Evolutionary conservation across 2,113 vertebrate genomes (phyloP), one percentile per base, ranked within the genome.

Genomic region (Toxotes chatareus): DNA sequence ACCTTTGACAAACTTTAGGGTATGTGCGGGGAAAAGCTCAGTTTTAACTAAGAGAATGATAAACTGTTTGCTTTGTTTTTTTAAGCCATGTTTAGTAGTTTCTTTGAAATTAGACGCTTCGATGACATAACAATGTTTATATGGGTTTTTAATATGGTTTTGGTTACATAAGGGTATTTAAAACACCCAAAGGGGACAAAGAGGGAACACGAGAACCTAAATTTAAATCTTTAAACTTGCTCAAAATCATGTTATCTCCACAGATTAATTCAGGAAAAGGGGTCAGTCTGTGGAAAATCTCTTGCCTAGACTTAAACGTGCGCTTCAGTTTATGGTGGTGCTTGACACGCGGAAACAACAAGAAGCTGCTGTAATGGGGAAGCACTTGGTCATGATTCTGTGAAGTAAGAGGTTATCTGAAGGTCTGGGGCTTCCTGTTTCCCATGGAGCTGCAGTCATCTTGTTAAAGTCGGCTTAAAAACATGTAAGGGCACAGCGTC

Each of bases 361-460:
- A n/a, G 11, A 19, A 46, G 53, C 10, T 1, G 0, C 44, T 21
- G 12, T 38, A 40, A 71, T 51, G 76, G 76, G 86, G 80, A 91
- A 92, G 79, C 53, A 66, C 62, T 83, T 46, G 1, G 32, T 71
- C 34, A 21, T 13, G 32, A 64, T 61, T 89, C 65, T 83, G 67
- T 79, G 68, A 86, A 88, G 69, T 72, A 57, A 86, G 80, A 79
- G 87, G 89, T 91, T 87, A 87, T 85, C 63, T 86, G 68, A 70
- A 81, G 83, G 87, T 81, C 83, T 76, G 4, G 55, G 44, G n/a
- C 86, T 93, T 93, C 87, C 89, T 90, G 88, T 94, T 93, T 88
- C 88, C 21, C 83, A 78, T 40, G 31, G 38, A 17, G 62, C 67
- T 55, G 49, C 12, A 40, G 68, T 47, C 21, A 16, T 38, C 55